phyloP scores from a whole-genome alignment of 2,888 invertebrate species.

The Lepidochrysops patricia region DNA sequence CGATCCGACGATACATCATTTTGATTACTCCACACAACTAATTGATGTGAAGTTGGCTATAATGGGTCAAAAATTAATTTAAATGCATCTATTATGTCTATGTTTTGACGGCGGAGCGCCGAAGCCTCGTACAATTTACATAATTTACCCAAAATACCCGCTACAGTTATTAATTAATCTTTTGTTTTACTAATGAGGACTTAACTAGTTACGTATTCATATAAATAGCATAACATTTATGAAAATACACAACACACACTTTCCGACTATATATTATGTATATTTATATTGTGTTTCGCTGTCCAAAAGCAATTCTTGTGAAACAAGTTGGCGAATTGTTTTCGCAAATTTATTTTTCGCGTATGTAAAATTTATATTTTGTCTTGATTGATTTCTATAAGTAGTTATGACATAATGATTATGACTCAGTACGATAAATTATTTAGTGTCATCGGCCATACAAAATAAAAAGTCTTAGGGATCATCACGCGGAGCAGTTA shows the following conservation, averaged over 20 bases:
- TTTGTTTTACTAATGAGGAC: constrained; percentile 11
- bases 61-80: constrained; percentile 7
- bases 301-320: background rate
- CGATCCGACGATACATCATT: background rate
- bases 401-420: too few relatives aligned
- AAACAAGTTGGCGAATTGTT: background rate
- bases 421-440: too few relatives aligned
- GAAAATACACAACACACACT: background rate
- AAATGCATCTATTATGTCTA: background rate
- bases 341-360: background rate
- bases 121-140: background rate
- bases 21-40: background rate
- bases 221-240: background rate
- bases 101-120: background rate
- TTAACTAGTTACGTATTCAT: constrained; percentile 1
- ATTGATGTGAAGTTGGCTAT: constrained; percentile 4
- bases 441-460: too few relatives aligned
- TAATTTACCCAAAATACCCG: constrained; percentile 5
- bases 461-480: too few relatives aligned
- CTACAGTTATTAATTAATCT: constrained; percentile 9
- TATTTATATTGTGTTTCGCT: background rate
- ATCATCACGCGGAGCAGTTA: too few relatives aligned
- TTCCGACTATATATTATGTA: background rate
- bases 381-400: too few relatives aligned
- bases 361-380: background rate